Base-by-base conservation (phyloP, 2,888 invertebrate species). In the Lathronympha strigana region DNA sequence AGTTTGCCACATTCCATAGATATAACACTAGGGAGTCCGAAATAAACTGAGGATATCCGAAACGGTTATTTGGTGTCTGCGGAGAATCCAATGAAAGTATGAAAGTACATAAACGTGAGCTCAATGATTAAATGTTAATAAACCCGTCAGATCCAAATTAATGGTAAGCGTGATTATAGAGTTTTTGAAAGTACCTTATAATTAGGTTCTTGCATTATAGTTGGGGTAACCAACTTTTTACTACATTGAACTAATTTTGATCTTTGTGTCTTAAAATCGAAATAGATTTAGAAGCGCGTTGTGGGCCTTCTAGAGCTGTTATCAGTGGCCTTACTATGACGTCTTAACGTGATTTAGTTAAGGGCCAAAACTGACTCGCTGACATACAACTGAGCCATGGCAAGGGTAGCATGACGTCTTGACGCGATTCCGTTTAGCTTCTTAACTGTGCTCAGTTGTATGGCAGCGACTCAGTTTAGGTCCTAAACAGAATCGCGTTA, bases 121-220 rank as follows among this genome's bases (percentile, higher is more conserved):
- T 36, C 17, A 36, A 21, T 36, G 19, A 33, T 36, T 36, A n/a
- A 21, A 17, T 36, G 33, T 36, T 53, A 21, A 53, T 53, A 53
- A 51, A 21, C 21, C 33, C 36, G 51, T 53, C 51, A 53, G 51
- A 36, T 36, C 3, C n/a, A 36, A 36, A 53, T 53, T 36, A 53
- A 53, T 33, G 9, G n/a, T 1, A 21, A n/a, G 4, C 33, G 33
- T 53, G 33, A 53, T 36, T 36, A n/a, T 19, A 53, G n/a, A 8
- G 2, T 17, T 19, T n/a, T n/a, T n/a, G n/a, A n/a, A n/a, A 33
- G 5, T 9, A 11, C 33, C n/a, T n/a, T n/a, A n/a, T n/a, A 53
- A 53, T 53, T n/a, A 11, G 36, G 31, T 25, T 31, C 17, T 17
- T 15, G 11, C 5, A 15, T 9, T 15, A 15, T 28, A 28, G 11